Conservation (phyloP, 2,797 vertebrate genomes). For the Phylloscopus collybita region DNA sequence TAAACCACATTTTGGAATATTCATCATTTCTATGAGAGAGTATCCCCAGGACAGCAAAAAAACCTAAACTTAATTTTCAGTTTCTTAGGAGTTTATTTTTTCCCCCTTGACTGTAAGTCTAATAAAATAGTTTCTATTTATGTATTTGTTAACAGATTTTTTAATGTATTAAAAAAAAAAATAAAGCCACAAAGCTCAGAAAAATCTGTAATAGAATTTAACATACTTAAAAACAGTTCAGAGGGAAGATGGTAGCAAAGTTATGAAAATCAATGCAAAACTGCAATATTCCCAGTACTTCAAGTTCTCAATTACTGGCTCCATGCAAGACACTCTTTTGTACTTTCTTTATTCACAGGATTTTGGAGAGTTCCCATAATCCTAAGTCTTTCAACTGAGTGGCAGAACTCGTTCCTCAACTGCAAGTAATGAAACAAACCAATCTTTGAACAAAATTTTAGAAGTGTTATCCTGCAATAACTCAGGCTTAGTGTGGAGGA, state of each 20-base stretch:
- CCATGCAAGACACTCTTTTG: background rate
- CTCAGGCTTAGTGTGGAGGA: background rate
- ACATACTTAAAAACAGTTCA: background rate
- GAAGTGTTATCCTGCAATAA: background rate
- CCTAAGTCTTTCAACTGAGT: background rate
- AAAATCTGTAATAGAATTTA: background rate
- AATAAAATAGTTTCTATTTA: background rate
- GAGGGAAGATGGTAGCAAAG: background rate
- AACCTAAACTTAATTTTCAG: background rate
- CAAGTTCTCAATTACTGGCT: background rate
- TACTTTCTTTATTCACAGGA: background rate
- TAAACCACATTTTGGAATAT: background rate
- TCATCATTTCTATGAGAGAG: background rate
- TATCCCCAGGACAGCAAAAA: background rate
- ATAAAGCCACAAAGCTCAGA: background rate
- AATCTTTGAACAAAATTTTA: background rate
- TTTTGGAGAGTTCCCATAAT: background rate
- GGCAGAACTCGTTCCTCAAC: background rate
- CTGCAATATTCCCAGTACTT: background rate
- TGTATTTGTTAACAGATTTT: background rate
- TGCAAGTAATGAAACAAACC: background rate
- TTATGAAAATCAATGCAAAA: slow-evolving; percentile 20
- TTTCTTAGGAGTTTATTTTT: background rate
- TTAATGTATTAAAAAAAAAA: background rate
- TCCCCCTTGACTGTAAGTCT: background rate